phyloP scores from a whole-genome alignment of 1,140 invertebrate genomes.

The Diabrotica virgifera region DNA sequence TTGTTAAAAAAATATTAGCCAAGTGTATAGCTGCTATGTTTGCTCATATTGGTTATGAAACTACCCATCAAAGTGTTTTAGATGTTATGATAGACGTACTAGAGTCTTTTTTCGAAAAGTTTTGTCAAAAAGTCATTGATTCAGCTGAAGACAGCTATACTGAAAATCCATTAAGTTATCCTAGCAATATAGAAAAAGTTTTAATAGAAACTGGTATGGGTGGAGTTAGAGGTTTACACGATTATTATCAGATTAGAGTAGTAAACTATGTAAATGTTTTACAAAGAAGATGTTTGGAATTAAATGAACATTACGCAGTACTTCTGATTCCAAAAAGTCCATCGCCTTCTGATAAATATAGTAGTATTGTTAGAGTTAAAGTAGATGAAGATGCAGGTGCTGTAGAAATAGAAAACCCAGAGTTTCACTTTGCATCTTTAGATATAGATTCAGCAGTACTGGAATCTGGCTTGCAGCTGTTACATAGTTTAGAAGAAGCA shows the following conservation, averaged over 20 bases:
- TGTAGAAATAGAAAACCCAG: conserved; percentile 35
- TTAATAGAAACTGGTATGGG: conserved; percentile 42
- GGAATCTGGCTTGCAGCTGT: conserved; percentile 36
- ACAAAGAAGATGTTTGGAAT: conserved; percentile 36
- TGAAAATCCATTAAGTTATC: conserved; percentile 31
- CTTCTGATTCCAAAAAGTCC: conserved; percentile 30
- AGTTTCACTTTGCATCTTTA: conserved; percentile 34
- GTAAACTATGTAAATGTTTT: conserved; percentile 41
- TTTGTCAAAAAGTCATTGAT: conserved; percentile 33
- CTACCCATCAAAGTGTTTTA: conserved; percentile 39
- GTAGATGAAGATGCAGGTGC: conserved; percentile 36
- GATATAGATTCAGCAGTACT: conserved; percentile 33
- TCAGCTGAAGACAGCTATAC: conserved; percentile 36
- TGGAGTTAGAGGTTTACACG: conserved; percentile 40
- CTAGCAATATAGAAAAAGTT: conserved; percentile 40
- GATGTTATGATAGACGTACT: conserved; percentile 41
- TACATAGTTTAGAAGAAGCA: conserved; percentile 40
- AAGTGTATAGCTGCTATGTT: conserved; percentile 39
- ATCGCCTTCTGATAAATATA: conserved; percentile 30
- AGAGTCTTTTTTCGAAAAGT: conserved; percentile 39
- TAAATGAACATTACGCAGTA: conserved; percentile 36
- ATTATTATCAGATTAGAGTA: conserved; percentile 44
- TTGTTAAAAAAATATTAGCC: conserved; percentile 37
- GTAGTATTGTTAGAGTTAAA: conserved; percentile 32
- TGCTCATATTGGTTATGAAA: conserved; percentile 44